These are phyloP conservation scores for Zophobas morio DNA, from an alignment of 1,140 invertebrate genomes.

Conservation along the genomic window DNA sequence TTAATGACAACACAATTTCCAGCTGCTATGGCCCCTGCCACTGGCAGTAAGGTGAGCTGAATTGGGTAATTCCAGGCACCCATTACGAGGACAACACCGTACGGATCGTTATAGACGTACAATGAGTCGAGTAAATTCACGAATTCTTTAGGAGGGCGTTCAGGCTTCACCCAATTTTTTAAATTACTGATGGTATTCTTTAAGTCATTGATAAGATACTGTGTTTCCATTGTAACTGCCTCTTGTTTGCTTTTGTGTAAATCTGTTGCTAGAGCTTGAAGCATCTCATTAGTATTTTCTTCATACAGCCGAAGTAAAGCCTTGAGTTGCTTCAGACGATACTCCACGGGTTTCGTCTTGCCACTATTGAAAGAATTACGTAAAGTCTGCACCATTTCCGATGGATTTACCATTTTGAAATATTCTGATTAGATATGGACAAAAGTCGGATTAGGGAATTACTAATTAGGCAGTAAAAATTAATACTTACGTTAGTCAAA, in stretches of 20 bases:
- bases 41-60: conserved; percentile 88
- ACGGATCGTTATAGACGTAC: conserved; percentile 71
- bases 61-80: conserved; percentile 98
- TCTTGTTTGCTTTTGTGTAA: conserved; percentile 84
- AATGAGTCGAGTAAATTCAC: conserved; percentile 49
- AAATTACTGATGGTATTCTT: conserved; percentile 75
- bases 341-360: conserved; percentile 81
- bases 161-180: conserved; percentile 77
- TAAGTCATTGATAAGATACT: conserved; percentile 79
- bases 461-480: neutral
- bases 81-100: conserved; percentile 88
- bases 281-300: conserved; percentile 82
- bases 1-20: conserved; percentile 95
- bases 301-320: conserved; percentile 82
- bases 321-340: conserved; percentile 85
- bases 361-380: conserved; percentile 75
- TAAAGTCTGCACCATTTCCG: conserved; percentile 51
- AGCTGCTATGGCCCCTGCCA: conserved; percentile 78
- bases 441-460: neutral
- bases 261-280: conserved; percentile 84
- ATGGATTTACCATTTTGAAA: conserved; percentile 31
- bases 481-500: neutral
- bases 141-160: conserved; percentile 57
- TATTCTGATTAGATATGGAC: neutral
- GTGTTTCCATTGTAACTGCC: conserved; percentile 76